These are phyloP conservation scores for Meda fulgida DNA, from an alignment of 2,797 vertebrate species.

Conservation along the genomic window DNA sequence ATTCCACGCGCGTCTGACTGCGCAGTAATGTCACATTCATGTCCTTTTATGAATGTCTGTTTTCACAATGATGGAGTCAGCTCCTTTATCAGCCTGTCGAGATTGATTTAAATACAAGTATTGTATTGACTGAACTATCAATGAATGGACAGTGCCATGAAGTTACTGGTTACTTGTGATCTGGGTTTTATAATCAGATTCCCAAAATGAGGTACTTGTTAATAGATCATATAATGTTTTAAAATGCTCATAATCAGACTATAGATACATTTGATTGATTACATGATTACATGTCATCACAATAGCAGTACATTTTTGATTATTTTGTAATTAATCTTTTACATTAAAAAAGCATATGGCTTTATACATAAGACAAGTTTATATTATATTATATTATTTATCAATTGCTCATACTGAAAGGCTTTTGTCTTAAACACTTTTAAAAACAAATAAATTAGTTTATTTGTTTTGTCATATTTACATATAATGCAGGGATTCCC, in stretches of 20 bases:
- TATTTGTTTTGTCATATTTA: no score
- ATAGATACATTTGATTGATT: background rate
- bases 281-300: background rate
- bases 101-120: background rate
- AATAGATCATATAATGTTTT: background rate
- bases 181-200: background rate
- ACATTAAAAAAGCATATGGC: background rate
- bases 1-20: constrained; percentile 73
- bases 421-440: background rate
- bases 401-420: no score
- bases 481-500: background rate
- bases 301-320: background rate
- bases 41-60: background rate
- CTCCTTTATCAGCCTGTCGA: background rate
- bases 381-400: no score
- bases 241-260: background rate
- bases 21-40: constrained; percentile 11
- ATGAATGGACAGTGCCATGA: background rate
- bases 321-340: background rate
- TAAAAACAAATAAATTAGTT: background rate
- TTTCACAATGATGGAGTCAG: background rate
- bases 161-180: background rate
- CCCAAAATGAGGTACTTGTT: background rate
- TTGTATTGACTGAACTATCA: background rate
- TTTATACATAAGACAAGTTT: background rate